phyloP scores from a whole-genome alignment of 2,888 invertebrate genomes.

The Cenopis cana region DNA sequence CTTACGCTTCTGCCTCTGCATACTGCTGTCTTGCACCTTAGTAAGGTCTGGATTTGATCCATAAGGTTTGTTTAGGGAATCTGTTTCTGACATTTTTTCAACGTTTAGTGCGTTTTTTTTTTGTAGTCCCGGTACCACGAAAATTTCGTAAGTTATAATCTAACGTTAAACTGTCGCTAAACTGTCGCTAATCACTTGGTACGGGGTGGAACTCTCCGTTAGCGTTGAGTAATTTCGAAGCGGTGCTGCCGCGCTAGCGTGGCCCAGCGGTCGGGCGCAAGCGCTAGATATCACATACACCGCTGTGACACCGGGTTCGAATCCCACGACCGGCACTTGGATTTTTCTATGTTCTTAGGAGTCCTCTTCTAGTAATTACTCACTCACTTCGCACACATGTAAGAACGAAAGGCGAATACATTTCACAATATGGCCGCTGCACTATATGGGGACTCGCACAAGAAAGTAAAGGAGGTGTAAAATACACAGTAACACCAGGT shows the following conservation, averaged over 20 bases:
- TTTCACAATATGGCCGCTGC: neutral
- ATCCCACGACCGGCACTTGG: neutral
- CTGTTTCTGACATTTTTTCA: neutral
- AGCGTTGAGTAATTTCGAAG: neutral
- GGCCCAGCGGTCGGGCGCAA: conserved; percentile 2
- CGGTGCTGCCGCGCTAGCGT: neutral
- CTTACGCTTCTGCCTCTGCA: conserved; percentile 1
- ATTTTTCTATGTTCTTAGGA: neutral
- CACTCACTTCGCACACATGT: neutral
- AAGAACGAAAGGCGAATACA: neutral
- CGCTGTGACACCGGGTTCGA: neutral
- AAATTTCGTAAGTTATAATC: neutral
- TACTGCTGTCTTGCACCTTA: neutral
- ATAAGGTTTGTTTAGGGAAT: neutral
- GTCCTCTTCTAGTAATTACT: neutral
- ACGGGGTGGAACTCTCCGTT: neutral
- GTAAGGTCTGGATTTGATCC: neutral
- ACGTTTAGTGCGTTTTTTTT: neutral
- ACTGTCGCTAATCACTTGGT: conserved; percentile 7
- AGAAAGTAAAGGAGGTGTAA: conserved; percentile 9
- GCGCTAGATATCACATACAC: neutral
- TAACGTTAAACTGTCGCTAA: conserved; percentile 7
- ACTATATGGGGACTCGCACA: neutral
- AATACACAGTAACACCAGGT: too few relatives aligned
- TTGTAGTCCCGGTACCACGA: conserved; percentile 1